Conservation (phyloP, 2,797 vertebrate species). For the Karalla daura region DNA sequence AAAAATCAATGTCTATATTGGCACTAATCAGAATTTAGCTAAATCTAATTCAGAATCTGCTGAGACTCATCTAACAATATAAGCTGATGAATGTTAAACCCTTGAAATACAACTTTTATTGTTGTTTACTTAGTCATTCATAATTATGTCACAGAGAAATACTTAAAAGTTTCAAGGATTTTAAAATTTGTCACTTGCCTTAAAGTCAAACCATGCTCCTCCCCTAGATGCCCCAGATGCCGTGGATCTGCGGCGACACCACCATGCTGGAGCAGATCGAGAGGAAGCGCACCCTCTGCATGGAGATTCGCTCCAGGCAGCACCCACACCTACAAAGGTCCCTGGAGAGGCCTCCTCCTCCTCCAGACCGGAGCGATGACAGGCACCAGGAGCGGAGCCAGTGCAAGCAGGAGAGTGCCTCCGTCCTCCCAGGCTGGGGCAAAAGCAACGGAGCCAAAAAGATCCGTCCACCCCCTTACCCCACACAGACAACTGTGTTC, state of each 20-base stretch:
- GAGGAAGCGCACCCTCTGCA: conserved; percentile 96
- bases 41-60: not conserved
- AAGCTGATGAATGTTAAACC: not conserved
- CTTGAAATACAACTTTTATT: not conserved
- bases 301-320: conserved; percentile 95
- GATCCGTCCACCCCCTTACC: conserved; percentile 94
- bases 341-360: conserved; percentile 65
- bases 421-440: conserved; percentile 91
- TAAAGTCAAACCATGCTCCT: conserved; percentile 4
- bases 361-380: conserved; percentile 83
- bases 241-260: conserved; percentile 95
- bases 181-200: not conserved
- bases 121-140: not conserved
- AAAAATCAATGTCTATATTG: no score
- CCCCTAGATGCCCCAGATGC: conserved; percentile 93
- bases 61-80: not conserved
- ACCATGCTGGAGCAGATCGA: conserved; percentile 99
- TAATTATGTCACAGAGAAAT: not conserved
- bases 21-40: no score
- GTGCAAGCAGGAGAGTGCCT: conserved; percentile 93
- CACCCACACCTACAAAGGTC: conserved; percentile 74
- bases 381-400: conserved; percentile 87
- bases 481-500: conserved; percentile 95
- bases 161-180: not conserved
- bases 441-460: conserved; percentile 92